phyloP scores from a whole-genome alignment of 2,888 invertebrate species.

The Drosophila cracens region DNA sequence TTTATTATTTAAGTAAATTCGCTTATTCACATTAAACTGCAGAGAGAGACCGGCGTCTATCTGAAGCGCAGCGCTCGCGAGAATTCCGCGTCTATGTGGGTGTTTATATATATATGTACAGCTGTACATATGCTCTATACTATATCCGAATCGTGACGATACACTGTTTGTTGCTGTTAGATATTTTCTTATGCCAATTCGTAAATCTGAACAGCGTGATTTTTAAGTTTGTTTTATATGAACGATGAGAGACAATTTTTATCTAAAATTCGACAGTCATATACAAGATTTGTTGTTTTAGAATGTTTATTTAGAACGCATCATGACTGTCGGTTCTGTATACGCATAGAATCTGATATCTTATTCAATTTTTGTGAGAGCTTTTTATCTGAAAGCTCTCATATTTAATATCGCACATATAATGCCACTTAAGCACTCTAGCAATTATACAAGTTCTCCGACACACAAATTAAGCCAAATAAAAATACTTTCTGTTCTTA shows the following conservation, averaged over 20 bases:
- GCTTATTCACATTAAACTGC: constrained; percentile 64
- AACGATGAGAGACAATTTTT: background rate
- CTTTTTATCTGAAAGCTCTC: background rate
- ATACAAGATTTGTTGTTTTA: background rate
- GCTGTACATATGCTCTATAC: background rate
- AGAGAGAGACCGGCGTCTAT: constrained; percentile 52
- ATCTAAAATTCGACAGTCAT: background rate
- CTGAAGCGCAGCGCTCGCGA: constrained; percentile 24
- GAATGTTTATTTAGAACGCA: background rate
- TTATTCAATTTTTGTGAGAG: background rate
- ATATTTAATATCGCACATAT: background rate
- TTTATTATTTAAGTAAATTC: constrained; percentile 74
- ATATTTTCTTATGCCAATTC: background rate
- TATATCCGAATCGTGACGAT: background rate
- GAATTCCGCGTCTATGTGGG: background rate
- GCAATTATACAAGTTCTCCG: background rate
- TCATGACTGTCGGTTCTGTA: background rate
- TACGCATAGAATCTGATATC: background rate
- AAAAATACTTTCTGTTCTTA: background rate
- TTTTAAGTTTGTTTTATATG: background rate
- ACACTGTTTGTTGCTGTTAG: background rate
- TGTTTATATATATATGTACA: background rate
- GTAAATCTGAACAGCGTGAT: background rate
- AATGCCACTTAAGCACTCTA: background rate
- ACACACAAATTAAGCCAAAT: background rate